Percentiles rank a stretch among this genome's conserved stretches.
Conservation (phyloP, 2,113 vertebrate species). For the Apistogramma diplotaenia region DNA sequence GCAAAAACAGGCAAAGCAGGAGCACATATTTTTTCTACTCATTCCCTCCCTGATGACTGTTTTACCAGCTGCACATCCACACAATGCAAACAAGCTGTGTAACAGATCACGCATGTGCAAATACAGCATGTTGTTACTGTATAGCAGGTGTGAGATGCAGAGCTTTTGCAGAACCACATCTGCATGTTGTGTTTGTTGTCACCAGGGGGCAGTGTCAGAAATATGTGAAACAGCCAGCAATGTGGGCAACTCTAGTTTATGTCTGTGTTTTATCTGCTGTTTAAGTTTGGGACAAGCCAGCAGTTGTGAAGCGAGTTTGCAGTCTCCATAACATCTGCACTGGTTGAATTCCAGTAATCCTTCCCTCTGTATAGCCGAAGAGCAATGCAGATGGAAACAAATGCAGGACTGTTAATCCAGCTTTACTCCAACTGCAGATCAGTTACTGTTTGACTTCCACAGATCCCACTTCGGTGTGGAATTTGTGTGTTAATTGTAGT, state of each 20-base stretch:
- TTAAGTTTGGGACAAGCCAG: too few species aligned
- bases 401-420: not conserved
- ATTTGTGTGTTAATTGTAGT: not conserved
- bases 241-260: too few species aligned
- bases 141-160: conserved; percentile 21
- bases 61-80: conserved; percentile 8
- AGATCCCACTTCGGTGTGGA: not conserved
- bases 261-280: too few species aligned
- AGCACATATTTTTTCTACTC: not conserved
- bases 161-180: not conserved
- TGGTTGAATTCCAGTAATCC: not conserved
- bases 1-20: not conserved
- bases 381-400: not conserved
- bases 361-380: not conserved
- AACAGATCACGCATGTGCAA: conserved; percentile 15
- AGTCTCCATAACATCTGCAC: not conserved
- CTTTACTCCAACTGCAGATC: not conserved
- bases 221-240: too few species aligned
- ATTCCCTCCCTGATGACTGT: conserved; percentile 10
- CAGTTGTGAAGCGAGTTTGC: not conserved
- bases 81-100: not conserved
- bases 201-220: not conserved
- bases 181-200: not conserved
- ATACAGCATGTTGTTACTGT: conserved; percentile 30
- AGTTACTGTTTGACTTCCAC: not conserved